A percentile compares a stretch with the other conserved stretches of the same genome.
phyloP scores from a whole-genome alignment of 2,113 vertebrate genomes.

The Menidia beryllina region DNA sequence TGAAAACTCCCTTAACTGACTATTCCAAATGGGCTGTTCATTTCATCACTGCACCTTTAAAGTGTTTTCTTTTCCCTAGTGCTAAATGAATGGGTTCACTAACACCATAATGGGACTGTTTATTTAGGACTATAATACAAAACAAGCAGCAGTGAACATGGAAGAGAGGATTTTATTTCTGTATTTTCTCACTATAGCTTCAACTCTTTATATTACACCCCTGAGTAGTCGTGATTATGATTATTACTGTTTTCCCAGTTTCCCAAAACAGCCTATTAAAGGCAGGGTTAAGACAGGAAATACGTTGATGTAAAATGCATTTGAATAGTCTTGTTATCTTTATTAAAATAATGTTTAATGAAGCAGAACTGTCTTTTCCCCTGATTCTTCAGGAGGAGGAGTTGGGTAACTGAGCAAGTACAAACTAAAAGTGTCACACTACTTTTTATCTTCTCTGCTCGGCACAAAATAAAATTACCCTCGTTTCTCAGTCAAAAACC shows the following conservation, averaged over 20 bases:
- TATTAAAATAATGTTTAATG: conserved; percentile 61
- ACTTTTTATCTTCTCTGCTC: conserved; percentile 23
- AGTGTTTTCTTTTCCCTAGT: conserved; percentile 17
- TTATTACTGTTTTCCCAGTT: conserved; percentile 49
- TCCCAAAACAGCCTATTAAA: conserved; percentile 11
- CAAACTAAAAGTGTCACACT: conserved; percentile 30
- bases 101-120: conserved; percentile 14
- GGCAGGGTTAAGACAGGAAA: neutral
- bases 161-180: no score
- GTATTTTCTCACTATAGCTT: no score
- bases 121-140: conserved; percentile 13
- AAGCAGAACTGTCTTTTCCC: conserved; percentile 35
- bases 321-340: conserved; percentile 44
- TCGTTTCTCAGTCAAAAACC: conserved; percentile 10
- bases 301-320: conserved; percentile 6
- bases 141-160: conserved; percentile 2
- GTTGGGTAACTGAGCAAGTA: conserved; percentile 46
- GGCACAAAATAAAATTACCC: conserved; percentile 26
- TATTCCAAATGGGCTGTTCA: conserved; percentile 21
- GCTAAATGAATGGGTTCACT: conserved; percentile 12
- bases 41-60: neutral
- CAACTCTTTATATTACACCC: conserved; percentile 19
- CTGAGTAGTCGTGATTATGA: conserved; percentile 32
- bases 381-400: conserved; percentile 44
- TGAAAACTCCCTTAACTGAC: conserved; percentile 28